Base-by-base conservation (phyloP, 2,113 vertebrate genomes). In the Albula goreensis region DNA sequence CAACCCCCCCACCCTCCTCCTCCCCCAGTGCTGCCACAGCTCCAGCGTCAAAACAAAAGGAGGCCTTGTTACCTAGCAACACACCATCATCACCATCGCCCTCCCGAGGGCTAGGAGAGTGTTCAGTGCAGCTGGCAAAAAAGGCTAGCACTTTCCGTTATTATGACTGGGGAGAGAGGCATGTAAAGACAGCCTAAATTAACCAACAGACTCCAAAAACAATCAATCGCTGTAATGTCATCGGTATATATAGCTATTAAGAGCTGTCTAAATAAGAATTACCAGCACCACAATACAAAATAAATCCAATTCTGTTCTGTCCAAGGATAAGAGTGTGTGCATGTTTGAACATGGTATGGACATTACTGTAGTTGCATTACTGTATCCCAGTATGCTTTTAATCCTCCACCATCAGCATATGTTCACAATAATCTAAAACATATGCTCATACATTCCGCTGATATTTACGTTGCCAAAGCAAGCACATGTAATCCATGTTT, bases 21-120 rank as follows among this genome's bases (percentile, higher is more conserved):
- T 79, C 84, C 84, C 84, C 77, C 84, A 80, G 41, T 17, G 49
- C 80, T 53, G 80, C 57, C 77, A 60, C 79, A 60, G 82, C 52
- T 50, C 85, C 51, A 50, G 80, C 85, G 81, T 74, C 85, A n/a
- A 82, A 86, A 82, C 79, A 86, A 82, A 86, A 82, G 79, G 79
- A 86, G n/a, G 56, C 17, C 48, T 41, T 13, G 79, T 86, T 41
- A 66, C 85, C 85, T 86, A 81, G 85, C 78, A 81, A 86, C 85
- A 50, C 13, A 41, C 53, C 79, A 70, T 17, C 17, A n/a, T 79
- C 70, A 56, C 57, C 57, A 25, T 19, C 22, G 79, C 79, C 57
- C 60, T 51, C 85, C n/a, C 12, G 60, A 70, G 79, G 25, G 31
- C 63, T 51, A 70, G 78, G 60, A 51, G 78, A 12, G 19, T 81